Evolutionary conservation across 2,113 vertebrate species (phyloP), one percentile per base, ranked within the genome.

Genomic region (Nipponia nippon): DNA sequence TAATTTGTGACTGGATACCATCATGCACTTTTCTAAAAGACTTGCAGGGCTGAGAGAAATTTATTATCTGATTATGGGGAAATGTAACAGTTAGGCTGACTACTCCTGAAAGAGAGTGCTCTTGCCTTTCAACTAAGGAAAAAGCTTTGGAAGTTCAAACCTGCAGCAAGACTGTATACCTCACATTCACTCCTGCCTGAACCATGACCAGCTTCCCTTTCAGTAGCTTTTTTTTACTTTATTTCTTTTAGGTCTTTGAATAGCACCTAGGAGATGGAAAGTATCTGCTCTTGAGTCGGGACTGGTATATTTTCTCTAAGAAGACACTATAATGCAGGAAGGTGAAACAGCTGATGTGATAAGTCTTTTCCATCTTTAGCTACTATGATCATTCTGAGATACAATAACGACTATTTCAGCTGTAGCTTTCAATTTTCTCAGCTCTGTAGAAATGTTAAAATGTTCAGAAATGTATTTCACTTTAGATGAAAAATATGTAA

Each of bases 61-160:
- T 66, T 85, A 63, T 86, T 82, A 62, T 86, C 50, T 93, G 61
- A 92, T 97, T 94, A 91, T 59, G 49, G 47, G 40, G 55, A 93
- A 53, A 93, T 44, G 52, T 82, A 63, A 80, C 25, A 70, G 46
- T 34, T 81, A 93, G 56, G 66, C 29, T 82, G 77, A 90, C 44
- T 92, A 23, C 53, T 91, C 44, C 50, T 85, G 63, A 93, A 80
- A 83, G 78, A 83, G 72, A 61, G 27, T 67, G 29, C 63, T 93
- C n/a, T 83, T 78, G 46, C 23, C 73, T 97, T 97, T 95, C 87
- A 96, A 22, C 77, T 86, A 77, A 55, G 61, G 63, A 61, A 62
- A 87, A 95, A 85, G 25, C 25, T 85, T 72, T 87, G 70, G 62
- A 89, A 47, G 56, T 89, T 91, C 85, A 85, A 91, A 53, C 32